Evolutionary conservation across 2,888 invertebrate genomes (phyloP).

Genomic region (Andrena praecox): DNA sequence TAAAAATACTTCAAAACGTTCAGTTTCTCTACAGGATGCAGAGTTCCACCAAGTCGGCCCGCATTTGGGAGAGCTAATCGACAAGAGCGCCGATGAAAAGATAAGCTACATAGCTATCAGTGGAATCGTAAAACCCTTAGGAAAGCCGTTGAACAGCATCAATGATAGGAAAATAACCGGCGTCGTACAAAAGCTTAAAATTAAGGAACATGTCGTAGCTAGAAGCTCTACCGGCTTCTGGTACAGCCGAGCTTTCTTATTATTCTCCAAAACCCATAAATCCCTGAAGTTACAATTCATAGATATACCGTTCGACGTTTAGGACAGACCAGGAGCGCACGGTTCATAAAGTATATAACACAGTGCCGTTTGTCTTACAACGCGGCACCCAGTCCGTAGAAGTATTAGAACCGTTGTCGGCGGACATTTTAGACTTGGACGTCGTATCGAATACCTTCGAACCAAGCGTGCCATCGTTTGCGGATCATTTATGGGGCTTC

Average conservation of each 20-base stretch:
- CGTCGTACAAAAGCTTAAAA: conserved; percentile 92
- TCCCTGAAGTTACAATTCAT: background rate
- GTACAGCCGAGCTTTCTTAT: conserved; percentile 80
- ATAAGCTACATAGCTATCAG: conserved; percentile 91
- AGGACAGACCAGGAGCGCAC: conserved; percentile 92
- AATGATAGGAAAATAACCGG: conserved; percentile 91
- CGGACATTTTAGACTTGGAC: conserved; percentile 92
- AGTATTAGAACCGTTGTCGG: conserved; percentile 91
- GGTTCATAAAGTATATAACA: conserved; percentile 92
- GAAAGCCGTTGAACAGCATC: conserved; percentile 90
- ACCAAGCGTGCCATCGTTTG: conserved; percentile 90
- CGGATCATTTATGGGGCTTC: conserved; percentile 94
- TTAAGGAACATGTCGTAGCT: conserved; percentile 94
- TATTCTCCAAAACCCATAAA: background rate
- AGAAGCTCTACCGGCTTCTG: conserved; percentile 94
- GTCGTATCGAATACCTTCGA: conserved; percentile 94
- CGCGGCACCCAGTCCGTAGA: conserved; percentile 88
- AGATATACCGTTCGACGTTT: background rate
- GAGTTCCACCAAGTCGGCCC: conserved; percentile 90
- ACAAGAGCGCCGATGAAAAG: conserved; percentile 88
- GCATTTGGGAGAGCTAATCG: conserved; percentile 88
- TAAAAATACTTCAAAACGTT: conserved; percentile 41
- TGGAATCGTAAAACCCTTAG: conserved; percentile 91
- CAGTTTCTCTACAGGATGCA: conserved; percentile 86
- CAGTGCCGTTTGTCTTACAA: conserved; percentile 92